Conservation (phyloP, 2,888 invertebrate genomes). For the Agrotis exclamationis region DNA sequence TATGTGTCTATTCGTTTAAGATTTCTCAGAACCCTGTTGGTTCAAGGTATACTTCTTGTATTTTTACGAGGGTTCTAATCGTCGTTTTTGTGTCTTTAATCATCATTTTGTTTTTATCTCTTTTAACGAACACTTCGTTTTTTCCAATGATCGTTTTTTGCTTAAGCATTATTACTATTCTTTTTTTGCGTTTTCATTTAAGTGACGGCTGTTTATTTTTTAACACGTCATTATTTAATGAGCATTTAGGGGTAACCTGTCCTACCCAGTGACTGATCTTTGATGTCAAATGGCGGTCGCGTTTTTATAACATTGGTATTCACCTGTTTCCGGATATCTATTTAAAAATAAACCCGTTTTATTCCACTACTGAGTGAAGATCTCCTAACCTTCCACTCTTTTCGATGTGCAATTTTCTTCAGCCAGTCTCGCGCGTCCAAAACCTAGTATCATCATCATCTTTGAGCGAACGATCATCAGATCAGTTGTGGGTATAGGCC, state of each 20-base stretch:
- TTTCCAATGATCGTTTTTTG: conserved; percentile 16
- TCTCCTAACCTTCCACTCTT: no score
- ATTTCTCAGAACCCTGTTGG: conserved; percentile 18
- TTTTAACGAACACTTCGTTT: conserved; percentile 27
- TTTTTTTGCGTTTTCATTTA: conserved; percentile 1
- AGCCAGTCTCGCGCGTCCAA: no score
- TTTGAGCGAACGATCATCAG: no score
- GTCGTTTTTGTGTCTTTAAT: conserved; percentile 36
- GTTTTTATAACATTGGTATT: no score
- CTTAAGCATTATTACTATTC: not conserved
- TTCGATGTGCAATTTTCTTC: no score
- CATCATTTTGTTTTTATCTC: conserved; percentile 17
- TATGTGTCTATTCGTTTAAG: not conserved
- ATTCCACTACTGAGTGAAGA: no score
- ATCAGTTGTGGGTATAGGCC: no score
- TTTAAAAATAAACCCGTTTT: no score
- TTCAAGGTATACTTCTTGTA: conserved; percentile 18
- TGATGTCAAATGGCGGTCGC: no score
- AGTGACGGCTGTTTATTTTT: conserved; percentile 9
- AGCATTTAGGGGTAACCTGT: not conserved
- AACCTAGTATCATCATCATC: no score
- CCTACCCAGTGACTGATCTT: no score
- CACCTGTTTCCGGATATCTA: no score
- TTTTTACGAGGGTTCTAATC: conserved; percentile 24
- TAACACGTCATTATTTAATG: not conserved